Evolutionary conservation across 2,888 invertebrate genomes (phyloP).

Genomic region (Flexamia atlantica): DNA sequence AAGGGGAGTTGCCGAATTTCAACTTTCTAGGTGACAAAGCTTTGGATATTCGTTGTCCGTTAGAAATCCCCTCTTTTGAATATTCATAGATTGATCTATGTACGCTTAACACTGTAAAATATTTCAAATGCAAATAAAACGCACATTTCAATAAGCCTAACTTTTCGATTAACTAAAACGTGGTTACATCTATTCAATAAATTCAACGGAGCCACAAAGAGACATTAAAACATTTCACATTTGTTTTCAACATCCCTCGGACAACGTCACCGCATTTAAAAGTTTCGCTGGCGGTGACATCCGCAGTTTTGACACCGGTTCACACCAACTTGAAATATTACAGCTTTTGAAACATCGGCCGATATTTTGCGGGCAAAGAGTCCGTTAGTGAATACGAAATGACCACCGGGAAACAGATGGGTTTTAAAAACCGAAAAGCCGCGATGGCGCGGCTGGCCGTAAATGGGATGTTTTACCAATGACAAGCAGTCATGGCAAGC

Average conservation of each 20-base stretch:
- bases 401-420: neutral
- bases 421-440: slow-evolving; percentile 13
- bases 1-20: no score
- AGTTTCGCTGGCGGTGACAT: slow-evolving; percentile 30
- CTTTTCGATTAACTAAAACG: no score
- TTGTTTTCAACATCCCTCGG: neutral
- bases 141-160: no score
- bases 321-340: slow-evolving; percentile 50
- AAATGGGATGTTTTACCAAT: slow-evolving; percentile 4
- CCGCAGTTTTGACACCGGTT: slow-evolving; percentile 44
- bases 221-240: no score
- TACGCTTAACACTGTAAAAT: no score
- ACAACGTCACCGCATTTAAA: slow-evolving; percentile 22
- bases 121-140: no score
- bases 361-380: slow-evolving; percentile 44
- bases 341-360: slow-evolving; percentile 10
- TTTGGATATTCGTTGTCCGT: no score
- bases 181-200: no score
- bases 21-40: no score
- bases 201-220: no score
- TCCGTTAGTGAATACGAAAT: slow-evolving; percentile 38
- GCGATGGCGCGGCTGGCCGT: neutral
- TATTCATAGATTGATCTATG: no score
- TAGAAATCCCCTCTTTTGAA: no score
- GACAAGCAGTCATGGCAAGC: neutral